These are phyloP conservation scores for Rhinatrema bivittatum DNA, from an alignment of 2,797 vertebrate genomes.

Conservation along the genomic window DNA sequence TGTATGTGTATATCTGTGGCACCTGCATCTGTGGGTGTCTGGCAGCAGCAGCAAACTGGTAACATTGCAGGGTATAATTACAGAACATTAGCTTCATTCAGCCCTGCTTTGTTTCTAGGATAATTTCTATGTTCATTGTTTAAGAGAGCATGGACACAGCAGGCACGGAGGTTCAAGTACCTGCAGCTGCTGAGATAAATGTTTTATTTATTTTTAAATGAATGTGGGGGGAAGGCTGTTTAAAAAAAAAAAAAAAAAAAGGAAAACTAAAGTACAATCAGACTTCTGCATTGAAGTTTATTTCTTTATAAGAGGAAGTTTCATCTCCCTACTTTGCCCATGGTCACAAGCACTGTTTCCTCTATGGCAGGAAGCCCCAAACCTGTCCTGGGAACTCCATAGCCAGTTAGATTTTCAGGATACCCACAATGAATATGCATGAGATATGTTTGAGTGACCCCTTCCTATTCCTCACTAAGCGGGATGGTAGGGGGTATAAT, in stretches of 20 bases:
- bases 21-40: slow-evolving; percentile 29
- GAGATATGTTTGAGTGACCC: too few relatives aligned
- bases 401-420: too few relatives aligned
- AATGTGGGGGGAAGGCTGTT: slow-evolving; percentile 4
- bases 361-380: too few relatives aligned
- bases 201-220: slow-evolving; percentile 7
- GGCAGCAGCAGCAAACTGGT: slow-evolving; percentile 32
- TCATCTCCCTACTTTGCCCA: too few relatives aligned
- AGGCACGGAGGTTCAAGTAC: slow-evolving; percentile 39
- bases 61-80: slow-evolving; percentile 38
- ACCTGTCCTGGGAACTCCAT: too few relatives aligned
- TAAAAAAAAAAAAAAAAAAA: slow-evolving; percentile 16
- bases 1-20: slow-evolving; percentile 24
- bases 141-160: slow-evolving; percentile 30
- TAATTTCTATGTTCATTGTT: slow-evolving; percentile 45
- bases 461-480: too few relatives aligned
- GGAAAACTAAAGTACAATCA: slow-evolving; percentile 12
- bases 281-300: slow-evolving; percentile 12
- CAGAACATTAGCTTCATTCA: slow-evolving; percentile 39
- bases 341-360: too few relatives aligned
- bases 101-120: slow-evolving; percentile 31
- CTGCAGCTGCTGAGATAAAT: slow-evolving; percentile 48
- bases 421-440: too few relatives aligned
- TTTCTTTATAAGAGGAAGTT: too few relatives aligned
- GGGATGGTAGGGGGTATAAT: too few relatives aligned